phyloP scores from a whole-genome alignment of 2,888 invertebrate genomes.

The Papilio elwesi region DNA sequence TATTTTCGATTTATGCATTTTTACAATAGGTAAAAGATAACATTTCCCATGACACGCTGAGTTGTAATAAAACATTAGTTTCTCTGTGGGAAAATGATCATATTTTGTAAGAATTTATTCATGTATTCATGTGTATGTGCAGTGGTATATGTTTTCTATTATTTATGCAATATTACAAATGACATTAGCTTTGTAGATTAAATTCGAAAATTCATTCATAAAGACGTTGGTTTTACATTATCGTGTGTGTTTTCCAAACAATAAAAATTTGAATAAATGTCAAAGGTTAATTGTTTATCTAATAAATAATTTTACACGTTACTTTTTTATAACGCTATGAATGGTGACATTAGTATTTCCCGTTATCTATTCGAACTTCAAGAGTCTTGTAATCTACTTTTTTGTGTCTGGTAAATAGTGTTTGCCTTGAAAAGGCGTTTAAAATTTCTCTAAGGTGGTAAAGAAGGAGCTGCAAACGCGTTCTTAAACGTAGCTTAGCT shows the following conservation, averaged over 20 bases:
- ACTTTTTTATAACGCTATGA: background rate
- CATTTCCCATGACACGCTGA: conserved; percentile 28
- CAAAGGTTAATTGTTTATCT: conserved; percentile 7
- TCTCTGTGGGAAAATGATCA: conserved; percentile 53
- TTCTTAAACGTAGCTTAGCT: too few species aligned
- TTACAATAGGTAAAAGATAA: conserved; percentile 23
- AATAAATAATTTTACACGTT: background rate
- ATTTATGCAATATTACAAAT: conserved; percentile 20
- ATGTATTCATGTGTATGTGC: conserved; percentile 19
- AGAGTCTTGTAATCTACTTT: background rate
- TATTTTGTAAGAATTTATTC: conserved; percentile 35
- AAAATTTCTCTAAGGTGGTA: too few species aligned
- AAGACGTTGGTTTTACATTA: conserved; percentile 1
- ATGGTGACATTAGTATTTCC: background rate
- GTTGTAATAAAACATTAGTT: conserved; percentile 54
- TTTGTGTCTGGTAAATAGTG: background rate
- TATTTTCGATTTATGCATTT: conserved; percentile 21
- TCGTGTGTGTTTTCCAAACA: conserved; percentile 12
- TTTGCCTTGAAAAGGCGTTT: background rate
- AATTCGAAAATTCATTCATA: conserved; percentile 28
- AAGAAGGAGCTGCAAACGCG: too few species aligned
- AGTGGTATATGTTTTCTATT: background rate
- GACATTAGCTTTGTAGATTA: background rate
- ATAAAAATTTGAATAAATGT: conserved; percentile 18
- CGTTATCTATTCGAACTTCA: background rate